Conservation (phyloP, 2,797 vertebrate genomes). For the Semaprochilodus insignis region DNA sequence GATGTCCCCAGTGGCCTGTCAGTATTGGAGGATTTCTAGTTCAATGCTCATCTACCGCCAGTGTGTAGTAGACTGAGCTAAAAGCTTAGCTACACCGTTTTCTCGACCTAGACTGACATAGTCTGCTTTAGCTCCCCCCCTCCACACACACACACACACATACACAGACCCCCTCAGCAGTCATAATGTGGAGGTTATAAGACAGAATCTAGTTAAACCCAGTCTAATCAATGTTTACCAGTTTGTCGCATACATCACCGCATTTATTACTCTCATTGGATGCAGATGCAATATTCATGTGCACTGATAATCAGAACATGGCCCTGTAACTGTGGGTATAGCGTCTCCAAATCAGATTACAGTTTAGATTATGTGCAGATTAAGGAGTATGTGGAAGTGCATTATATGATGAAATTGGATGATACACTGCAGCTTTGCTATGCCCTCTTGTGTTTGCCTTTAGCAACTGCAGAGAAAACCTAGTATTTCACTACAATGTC, state of each 20-base stretch:
- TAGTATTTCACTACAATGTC: too few species aligned
- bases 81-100: background rate
- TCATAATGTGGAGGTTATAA: background rate
- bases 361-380: conserved; percentile 18
- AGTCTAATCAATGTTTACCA: background rate
- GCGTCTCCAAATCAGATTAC: conserved; percentile 24
- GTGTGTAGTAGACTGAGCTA: background rate
- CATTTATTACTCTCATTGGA: background rate
- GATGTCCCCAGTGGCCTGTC: conserved; percentile 40
- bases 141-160: background rate
- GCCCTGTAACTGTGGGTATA: background rate
- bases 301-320: background rate
- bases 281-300: background rate
- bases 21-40: conserved; percentile 29
- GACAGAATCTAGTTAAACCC: background rate
- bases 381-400: conserved; percentile 2
- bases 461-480: conserved; percentile 9
- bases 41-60: conserved; percentile 7
- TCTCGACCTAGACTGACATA: background rate
- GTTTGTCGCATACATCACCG: background rate
- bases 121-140: background rate
- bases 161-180: background rate
- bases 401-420: conserved; percentile 9
- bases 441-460: conserved; percentile 42
- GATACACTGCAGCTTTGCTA: conserved; percentile 17